Conservation (phyloP, 2,888 invertebrate genomes). For the Phragmatobia fuliginosa region DNA sequence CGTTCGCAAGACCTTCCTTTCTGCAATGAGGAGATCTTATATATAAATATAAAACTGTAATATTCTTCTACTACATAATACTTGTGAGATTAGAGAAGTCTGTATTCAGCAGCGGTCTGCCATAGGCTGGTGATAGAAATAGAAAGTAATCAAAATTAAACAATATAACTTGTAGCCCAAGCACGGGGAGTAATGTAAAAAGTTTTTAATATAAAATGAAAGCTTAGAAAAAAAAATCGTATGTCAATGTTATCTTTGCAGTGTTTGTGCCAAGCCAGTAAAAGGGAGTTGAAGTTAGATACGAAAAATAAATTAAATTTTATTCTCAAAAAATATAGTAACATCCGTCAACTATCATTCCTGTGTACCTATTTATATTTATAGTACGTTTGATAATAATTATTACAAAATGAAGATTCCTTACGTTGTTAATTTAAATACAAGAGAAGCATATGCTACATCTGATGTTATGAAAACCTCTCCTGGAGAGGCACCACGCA, state of each 20-base stretch:
- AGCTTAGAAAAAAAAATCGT: neutral
- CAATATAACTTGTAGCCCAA: neutral
- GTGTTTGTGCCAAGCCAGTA: neutral
- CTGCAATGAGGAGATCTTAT: too few relatives aligned
- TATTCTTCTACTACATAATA: too few relatives aligned
- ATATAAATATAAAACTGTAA: too few relatives aligned
- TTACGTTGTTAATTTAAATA: conserved; percentile 71
- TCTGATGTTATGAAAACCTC: conserved; percentile 63
- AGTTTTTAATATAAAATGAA: neutral
- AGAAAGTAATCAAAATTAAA: neutral
- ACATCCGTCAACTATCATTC: neutral
- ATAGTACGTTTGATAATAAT: neutral
- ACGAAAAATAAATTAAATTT: neutral
- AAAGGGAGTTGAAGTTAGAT: neutral
- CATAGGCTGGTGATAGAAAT: neutral
- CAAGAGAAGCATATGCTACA: conserved; percentile 69
- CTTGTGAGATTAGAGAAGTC: too few relatives aligned
- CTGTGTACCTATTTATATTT: neutral
- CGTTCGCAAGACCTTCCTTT: too few relatives aligned
- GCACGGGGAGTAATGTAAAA: neutral
- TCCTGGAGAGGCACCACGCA: conserved; percentile 63
- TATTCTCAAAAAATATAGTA: neutral
- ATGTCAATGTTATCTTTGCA: neutral
- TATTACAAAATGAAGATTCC: conserved; percentile 75
- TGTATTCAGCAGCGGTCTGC: too few relatives aligned